Evolutionary conservation across 2,797 vertebrate genomes (phyloP), one percentile per base, ranked within the genome.

Genomic region (Podargus strigoides): DNA sequence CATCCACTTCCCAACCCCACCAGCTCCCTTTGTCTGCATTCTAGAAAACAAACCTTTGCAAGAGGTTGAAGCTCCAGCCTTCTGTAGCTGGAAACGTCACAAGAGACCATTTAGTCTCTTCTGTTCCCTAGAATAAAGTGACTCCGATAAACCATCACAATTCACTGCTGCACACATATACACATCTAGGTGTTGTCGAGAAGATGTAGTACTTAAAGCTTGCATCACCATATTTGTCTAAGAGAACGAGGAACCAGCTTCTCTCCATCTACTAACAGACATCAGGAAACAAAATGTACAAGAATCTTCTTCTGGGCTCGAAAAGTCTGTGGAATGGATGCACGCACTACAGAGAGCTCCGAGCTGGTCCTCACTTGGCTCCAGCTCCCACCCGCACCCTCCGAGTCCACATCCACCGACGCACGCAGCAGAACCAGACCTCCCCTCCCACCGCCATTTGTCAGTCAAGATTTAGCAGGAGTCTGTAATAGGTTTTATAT

Each of bases 401-500:
- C 70, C 0, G 0, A 55, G 46, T 10, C 41, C 0, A 0, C 2
- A 4, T 52, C 58, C 78, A 70, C 53, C 62, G 79, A 50, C 0
- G 0, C 74, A 32, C 0, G 0, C 68, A 42, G 34, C 41, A 70
- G 52, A 75, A 39, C 22, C 58, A 78, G 87, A 37, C 55, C 88
- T 66, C 75, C 74, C 90, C 50, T 78, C 90, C 72, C 76, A 41
- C 36, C 76, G 66, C 63, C 62, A 78, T 69, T 93, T 91, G 73
- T 63, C 87, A 60, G 87, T 17, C 24, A 86, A 23, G 80, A 79
- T 87, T 76, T 86, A 82, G 75, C 94, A 90, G 44, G 68, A 89
- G 55, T 53, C 80, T 50, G 62, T 76, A 95, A 93, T 26, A 86
- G 87, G 82, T 75, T 93, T 96, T 60, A n/a, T 56, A 81, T 78